These are phyloP conservation scores for Leucophenga varia DNA, from an alignment of 1,140 invertebrate species.

Conservation along the genomic window DNA sequence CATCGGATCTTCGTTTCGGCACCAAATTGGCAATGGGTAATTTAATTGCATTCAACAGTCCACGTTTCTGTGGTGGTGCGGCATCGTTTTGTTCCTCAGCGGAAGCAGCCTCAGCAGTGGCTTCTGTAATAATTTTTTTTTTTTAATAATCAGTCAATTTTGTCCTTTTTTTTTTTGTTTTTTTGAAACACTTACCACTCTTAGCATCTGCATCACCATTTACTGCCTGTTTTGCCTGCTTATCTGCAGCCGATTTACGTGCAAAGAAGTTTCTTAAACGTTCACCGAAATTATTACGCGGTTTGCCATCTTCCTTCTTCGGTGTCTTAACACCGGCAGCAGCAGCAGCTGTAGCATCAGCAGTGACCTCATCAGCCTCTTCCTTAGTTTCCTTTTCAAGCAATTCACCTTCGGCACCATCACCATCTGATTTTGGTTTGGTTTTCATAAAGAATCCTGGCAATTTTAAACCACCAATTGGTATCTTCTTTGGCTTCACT, in stretches of 20 bases:
- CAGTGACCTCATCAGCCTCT: slow-evolving; percentile 32
- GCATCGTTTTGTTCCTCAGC: slow-evolving; percentile 43
- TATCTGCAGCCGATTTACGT: slow-evolving; percentile 42
- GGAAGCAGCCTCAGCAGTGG: slow-evolving; percentile 58
- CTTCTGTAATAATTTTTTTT: slow-evolving; percentile 26
- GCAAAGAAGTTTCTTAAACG: slow-evolving; percentile 48
- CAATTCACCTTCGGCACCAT: slow-evolving; percentile 56
- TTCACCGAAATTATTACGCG: slow-evolving; percentile 37
- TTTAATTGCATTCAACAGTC: slow-evolving; percentile 65
- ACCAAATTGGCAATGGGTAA: slow-evolving; percentile 67
- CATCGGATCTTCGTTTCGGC: slow-evolving; percentile 57
- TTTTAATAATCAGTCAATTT: no score
- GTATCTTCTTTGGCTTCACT: slow-evolving; percentile 77
- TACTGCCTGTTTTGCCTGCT: slow-evolving; percentile 33
- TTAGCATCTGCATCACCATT: slow-evolving; percentile 47
- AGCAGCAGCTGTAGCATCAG: slow-evolving; percentile 19
- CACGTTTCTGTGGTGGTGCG: slow-evolving; percentile 49
- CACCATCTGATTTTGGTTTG: slow-evolving; percentile 60
- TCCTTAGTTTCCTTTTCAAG: slow-evolving; percentile 53
- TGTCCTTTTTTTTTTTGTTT: no score
- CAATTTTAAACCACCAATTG: slow-evolving; percentile 80
- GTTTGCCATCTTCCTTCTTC: slow-evolving; percentile 46
- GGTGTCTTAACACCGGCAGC: slow-evolving; percentile 22
- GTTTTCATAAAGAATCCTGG: slow-evolving; percentile 77
- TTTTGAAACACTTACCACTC: slow-evolving; percentile 34